A percentile compares a stretch with the other conserved stretches of the same genome.
These are phyloP conservation scores for Dromaius novaehollandiae DNA, from an alignment of 2,113 vertebrate genomes.

Conservation along the genomic window DNA sequence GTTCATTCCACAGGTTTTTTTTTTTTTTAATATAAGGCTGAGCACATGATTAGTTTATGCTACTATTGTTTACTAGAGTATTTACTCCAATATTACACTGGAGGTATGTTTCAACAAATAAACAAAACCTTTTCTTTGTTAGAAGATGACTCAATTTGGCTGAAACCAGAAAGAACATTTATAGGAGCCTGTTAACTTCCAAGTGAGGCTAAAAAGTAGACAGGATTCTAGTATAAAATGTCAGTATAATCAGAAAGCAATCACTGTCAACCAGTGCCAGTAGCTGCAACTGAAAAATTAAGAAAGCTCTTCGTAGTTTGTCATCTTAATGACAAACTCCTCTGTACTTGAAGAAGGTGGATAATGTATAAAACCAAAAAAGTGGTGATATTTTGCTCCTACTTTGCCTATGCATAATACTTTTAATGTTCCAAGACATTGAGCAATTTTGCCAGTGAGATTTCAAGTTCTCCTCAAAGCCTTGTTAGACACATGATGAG, in stretches of 20 bases:
- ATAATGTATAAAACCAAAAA: background rate
- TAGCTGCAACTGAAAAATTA: background rate
- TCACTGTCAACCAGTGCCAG: background rate
- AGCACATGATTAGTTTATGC: background rate
- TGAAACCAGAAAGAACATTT: background rate
- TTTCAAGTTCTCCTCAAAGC: background rate
- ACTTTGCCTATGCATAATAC: background rate
- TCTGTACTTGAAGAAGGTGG: background rate
- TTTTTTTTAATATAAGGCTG: background rate
- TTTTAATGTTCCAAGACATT: background rate
- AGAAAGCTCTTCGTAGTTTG: background rate
- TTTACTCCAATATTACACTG: background rate
- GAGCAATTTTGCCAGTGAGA: background rate
- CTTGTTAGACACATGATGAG: background rate
- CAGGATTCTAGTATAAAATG: background rate
- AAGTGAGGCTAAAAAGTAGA: background rate
- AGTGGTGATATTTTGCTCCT: background rate
- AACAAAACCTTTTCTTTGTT: background rate
- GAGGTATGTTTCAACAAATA: background rate
- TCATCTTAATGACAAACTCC: background rate
- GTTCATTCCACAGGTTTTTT: accelerated
- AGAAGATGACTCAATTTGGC: background rate
- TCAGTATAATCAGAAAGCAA: background rate
- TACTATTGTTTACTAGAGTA: background rate
- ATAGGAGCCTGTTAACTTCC: background rate